A percentile compares a stretch with the other conserved stretches of the same genome.
Conservation (phyloP, 2,797 vertebrate genomes). For the Neosalanx taihuensis region DNA sequence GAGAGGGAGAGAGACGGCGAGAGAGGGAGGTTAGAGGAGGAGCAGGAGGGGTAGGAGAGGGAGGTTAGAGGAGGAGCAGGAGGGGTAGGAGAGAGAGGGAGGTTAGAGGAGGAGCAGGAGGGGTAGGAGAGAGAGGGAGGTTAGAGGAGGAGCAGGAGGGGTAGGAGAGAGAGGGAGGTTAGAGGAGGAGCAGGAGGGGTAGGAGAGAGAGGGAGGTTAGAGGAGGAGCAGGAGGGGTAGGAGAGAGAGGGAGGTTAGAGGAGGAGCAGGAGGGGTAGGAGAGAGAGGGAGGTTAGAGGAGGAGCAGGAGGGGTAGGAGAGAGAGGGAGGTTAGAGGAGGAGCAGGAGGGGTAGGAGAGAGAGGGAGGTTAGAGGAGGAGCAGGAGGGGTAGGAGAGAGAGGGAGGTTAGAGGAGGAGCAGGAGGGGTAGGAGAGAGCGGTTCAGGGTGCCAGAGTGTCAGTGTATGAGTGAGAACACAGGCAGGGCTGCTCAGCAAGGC, state of each 20-base stretch:
- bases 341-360: too few species aligned
- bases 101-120: not conserved
- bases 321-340: not conserved
- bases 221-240: not conserved
- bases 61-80: too few species aligned
- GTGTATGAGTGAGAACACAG: not conserved
- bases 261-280: not conserved
- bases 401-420: not conserved
- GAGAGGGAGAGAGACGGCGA: not conserved
- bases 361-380: too few species aligned
- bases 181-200: not conserved
- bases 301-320: not conserved
- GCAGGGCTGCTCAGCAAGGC: conserved; percentile 49
- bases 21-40: not conserved
- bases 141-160: not conserved
- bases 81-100: not conserved
- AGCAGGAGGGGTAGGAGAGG: too few species aligned
- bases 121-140: conserved; percentile 9
- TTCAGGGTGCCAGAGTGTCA: not conserved
- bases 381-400: not conserved
- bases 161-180: not conserved
- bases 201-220: not conserved
- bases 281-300: not conserved
- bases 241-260: too few species aligned
- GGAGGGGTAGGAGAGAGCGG: conserved; percentile 8